These are phyloP conservation scores for Lycopodina hypogea DNA, from an alignment of 37 sponge, comb jelly and placozoan genomes.

Conservation along the genomic window DNA sequence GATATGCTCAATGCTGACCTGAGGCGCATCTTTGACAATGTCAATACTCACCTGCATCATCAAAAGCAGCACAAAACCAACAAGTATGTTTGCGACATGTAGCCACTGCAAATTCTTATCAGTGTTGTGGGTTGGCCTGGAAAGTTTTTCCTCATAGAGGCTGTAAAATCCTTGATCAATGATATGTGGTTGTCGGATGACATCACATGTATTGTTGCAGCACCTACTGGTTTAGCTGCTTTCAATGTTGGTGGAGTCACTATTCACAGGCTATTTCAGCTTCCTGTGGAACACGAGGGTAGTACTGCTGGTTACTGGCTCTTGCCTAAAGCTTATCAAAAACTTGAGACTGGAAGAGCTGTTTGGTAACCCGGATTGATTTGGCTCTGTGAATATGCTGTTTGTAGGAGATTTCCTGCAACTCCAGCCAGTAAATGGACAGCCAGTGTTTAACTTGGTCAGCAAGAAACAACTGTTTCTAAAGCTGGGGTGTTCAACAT, in stretches of 20 bases:
- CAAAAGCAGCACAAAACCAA: slow-evolving; percentile 42
- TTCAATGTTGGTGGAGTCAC: slow-evolving; percentile 10
- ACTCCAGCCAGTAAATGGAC: slow-evolving; percentile 47
- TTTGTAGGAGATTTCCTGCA: slow-evolving; percentile 62
- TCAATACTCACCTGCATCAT: no score
- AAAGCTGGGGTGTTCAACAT: slow-evolving; percentile 29
- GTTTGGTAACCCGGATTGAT: neutral
- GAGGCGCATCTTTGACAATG: no score
- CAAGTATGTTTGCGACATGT: slow-evolving; percentile 7
- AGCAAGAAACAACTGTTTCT: no score
- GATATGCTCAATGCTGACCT: slow-evolving; percentile 52
- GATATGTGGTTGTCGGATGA: no score
- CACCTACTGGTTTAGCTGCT: no score
- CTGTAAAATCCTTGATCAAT: slow-evolving; percentile 23
- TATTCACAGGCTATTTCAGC: no score
- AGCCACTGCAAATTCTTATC: neutral
- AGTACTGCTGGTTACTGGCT: no score
- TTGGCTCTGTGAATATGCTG: slow-evolving; percentile 1
- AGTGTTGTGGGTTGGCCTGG: neutral
- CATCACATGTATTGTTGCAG: no score
- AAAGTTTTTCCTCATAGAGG: neutral
- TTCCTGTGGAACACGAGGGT: no score
- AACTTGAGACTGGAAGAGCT: no score
- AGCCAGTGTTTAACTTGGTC: slow-evolving; percentile 41
- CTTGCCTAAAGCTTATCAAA: slow-evolving; percentile 48